A percentile compares a stretch with the other conserved stretches of the same genome.
Evolutionary conservation across 2,888 invertebrate species (phyloP).

Genomic region (Axea sp.): DNA sequence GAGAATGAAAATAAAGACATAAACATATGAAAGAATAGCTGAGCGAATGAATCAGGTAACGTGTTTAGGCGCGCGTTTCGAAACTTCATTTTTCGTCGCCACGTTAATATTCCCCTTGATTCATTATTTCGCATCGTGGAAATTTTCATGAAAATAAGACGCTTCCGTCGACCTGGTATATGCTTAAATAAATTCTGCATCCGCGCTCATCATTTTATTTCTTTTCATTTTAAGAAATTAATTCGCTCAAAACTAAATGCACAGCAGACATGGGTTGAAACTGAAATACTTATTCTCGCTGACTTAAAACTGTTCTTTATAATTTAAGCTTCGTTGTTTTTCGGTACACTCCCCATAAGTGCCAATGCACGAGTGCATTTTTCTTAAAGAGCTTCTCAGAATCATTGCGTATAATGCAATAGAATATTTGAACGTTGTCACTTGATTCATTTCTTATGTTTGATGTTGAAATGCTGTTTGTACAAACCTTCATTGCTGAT

Average conservation of each 20-base stretch:
- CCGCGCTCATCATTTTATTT: too few relatives aligned
- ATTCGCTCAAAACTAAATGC: slow-evolving; percentile 38
- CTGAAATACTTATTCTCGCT: slow-evolving; percentile 34
- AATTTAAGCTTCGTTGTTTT: slow-evolving; percentile 41
- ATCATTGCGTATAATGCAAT: slow-evolving; percentile 33
- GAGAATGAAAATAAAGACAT: too few relatives aligned
- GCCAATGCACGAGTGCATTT: slow-evolving; percentile 42
- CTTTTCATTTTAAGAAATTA: slow-evolving; percentile 37
- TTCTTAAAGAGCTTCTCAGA: slow-evolving; percentile 34
- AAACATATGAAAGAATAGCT: too few relatives aligned
- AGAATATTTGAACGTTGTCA: slow-evolving; percentile 33
- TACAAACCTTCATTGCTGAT: too few relatives aligned
- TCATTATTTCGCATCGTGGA: slow-evolving; percentile 17
- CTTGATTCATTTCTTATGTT: too few relatives aligned
- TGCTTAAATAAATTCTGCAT: slow-evolving; percentile 27
- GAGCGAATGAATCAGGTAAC: too few relatives aligned
- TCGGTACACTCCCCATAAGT: slow-evolving; percentile 43
- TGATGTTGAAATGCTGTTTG: too few relatives aligned
- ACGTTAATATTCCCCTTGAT: slow-evolving; percentile 21
- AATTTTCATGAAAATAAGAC: slow-evolving; percentile 20
- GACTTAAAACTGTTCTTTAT: slow-evolving; percentile 51
- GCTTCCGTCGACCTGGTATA: not conserved
- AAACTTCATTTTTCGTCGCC: too few relatives aligned
- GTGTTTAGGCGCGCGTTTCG: too few relatives aligned
- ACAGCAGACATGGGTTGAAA: slow-evolving; percentile 29